phyloP scores from a whole-genome alignment of 2,888 invertebrate genomes.

The Gymnoscelis rufifasciata region DNA sequence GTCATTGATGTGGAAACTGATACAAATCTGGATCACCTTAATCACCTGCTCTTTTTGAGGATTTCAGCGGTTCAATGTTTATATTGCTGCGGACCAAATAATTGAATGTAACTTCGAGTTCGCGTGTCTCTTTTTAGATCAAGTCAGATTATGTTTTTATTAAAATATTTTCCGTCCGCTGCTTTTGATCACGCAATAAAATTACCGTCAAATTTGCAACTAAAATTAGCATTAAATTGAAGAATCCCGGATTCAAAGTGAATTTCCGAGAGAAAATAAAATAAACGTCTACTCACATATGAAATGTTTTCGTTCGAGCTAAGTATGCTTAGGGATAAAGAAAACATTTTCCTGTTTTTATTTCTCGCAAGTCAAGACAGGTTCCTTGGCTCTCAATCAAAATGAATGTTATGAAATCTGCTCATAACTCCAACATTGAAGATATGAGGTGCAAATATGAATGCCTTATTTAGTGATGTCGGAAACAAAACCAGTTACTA shows the following conservation, averaged over 20 bases:
- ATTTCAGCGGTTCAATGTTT: conserved; percentile 34
- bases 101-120: conserved; percentile 9
- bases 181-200: conserved; percentile 17
- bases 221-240: conserved; percentile 16
- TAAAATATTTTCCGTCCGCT: conserved; percentile 9
- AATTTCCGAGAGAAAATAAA: conserved; percentile 18
- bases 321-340: conserved; percentile 16
- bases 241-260: conserved; percentile 6
- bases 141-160: conserved; percentile 12
- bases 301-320: conserved; percentile 1
- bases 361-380: conserved; percentile 24
- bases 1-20: conserved; percentile 62
- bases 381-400: conserved; percentile 45
- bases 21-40: conserved; percentile 44
- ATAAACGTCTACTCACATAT: conserved; percentile 10
- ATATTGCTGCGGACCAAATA: conserved; percentile 15
- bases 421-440: conserved; percentile 41
- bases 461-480: conserved; percentile 65
- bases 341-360: conserved; percentile 19
- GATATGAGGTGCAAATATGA: conserved; percentile 66
- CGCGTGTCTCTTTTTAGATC: conserved; percentile 7
- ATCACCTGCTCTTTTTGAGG: conserved; percentile 49
- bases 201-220: conserved; percentile 18
- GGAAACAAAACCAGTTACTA: conserved; percentile 63
- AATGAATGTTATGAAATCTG: conserved; percentile 42